Evolutionary conservation across 2,888 invertebrate genomes (phyloP).

Genomic region (Ennomos quercinarius): DNA sequence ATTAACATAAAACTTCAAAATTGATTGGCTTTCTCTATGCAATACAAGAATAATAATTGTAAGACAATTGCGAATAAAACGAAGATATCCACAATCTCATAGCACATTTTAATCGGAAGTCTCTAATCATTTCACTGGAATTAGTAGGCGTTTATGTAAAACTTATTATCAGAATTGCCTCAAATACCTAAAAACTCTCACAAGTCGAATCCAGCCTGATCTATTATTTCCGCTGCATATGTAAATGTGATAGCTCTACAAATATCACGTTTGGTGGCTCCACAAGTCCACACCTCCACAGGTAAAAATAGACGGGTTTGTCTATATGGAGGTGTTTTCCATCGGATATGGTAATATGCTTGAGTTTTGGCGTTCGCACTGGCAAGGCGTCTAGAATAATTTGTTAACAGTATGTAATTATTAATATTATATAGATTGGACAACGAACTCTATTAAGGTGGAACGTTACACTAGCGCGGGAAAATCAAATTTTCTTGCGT

Average conservation of each 20-base stretch:
- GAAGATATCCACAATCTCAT: background rate
- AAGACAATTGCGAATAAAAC: no score
- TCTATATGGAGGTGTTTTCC: slow-evolving; percentile 22
- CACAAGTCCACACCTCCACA: slow-evolving; percentile 7
- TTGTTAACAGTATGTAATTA: slow-evolving; percentile 6
- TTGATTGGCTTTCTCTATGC: no score
- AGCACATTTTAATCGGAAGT: slow-evolving; percentile 3
- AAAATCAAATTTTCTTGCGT: no score
- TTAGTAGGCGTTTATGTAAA: slow-evolving; percentile 20
- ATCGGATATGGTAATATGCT: slow-evolving; percentile 37
- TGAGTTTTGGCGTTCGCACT: slow-evolving; percentile 5
- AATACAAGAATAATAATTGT: no score
- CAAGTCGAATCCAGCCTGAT: slow-evolving; percentile 18
- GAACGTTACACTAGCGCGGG: no score
- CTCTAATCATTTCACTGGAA: slow-evolving; percentile 3
- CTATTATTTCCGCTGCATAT: slow-evolving; percentile 29
- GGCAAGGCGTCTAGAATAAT: slow-evolving; percentile 18
- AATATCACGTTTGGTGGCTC: slow-evolving; percentile 15
- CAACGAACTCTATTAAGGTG: no score
- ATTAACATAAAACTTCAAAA: background rate
- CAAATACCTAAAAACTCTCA: slow-evolving; percentile 11
- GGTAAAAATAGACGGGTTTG: slow-evolving; percentile 27
- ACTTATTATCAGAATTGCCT: slow-evolving; percentile 10
- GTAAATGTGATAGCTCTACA: slow-evolving; percentile 19
- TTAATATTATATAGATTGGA: no score